Conservation (phyloP, 2,888 invertebrate species). For the Volucella inflata region DNA sequence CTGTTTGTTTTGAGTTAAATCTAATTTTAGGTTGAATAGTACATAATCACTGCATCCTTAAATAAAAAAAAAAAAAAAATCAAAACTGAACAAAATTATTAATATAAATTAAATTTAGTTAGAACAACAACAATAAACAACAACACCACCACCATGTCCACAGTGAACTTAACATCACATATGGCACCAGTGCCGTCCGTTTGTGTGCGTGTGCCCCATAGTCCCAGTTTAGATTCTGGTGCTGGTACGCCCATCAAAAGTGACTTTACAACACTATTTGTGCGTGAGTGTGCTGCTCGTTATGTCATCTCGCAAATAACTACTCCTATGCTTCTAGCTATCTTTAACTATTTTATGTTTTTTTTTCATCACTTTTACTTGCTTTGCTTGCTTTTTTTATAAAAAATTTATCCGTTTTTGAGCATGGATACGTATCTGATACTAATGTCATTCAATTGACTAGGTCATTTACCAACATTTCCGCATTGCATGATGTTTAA, state of each 20-base stretch:
- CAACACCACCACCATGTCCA: constrained; percentile 79
- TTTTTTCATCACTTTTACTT: constrained; percentile 4
- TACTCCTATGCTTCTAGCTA: constrained; percentile 38
- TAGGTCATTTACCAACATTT: constrained; percentile 16
- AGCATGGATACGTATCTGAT: constrained; percentile 4
- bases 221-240: constrained; percentile 82
- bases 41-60: constrained; percentile 14
- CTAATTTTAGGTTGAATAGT: background rate
- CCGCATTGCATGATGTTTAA: constrained; percentile 41
- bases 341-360: background rate
- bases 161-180: constrained; percentile 78
- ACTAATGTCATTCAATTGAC: background rate
- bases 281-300: constrained; percentile 83
- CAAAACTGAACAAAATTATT: constrained; percentile 59
- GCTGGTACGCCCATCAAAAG: constrained; percentile 83
- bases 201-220: constrained; percentile 84
- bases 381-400: background rate
- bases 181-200: constrained; percentile 84
- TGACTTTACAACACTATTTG: constrained; percentile 84
- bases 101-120: constrained; percentile 78
- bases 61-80: constrained; percentile 14
- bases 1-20: background rate
- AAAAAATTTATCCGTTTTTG: background rate
- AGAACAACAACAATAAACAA: constrained; percentile 80
- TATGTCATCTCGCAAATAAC: constrained; percentile 67